Base-by-base conservation (phyloP, 2,888 invertebrate genomes). In the Callyntrura sp. region DNA sequence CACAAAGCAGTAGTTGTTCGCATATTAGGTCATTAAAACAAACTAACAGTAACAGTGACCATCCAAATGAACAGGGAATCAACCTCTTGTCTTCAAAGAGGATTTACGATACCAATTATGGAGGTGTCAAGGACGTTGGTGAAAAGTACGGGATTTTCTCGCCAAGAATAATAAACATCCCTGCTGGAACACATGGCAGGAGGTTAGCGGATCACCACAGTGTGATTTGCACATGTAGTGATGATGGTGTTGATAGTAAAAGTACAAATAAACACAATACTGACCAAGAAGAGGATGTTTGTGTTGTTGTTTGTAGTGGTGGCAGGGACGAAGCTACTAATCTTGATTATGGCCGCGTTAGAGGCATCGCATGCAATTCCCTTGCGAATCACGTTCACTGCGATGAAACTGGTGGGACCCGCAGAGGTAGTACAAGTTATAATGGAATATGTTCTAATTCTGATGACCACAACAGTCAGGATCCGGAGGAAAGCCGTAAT, bases 151-250 rank as follows among this genome's bases (percentile, higher is more conserved):
- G 48, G 12, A 62, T 85, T 25, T 78, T 85, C 51, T 85, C 85
- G n/a, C 85, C 85, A 62, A 76, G 51, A 78, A 85, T 78, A 85
- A 78, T 85, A 85, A 85, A 85, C 85, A 78, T 78, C 60, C n/a
- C 73, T 51, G n/a, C n/a, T n/a, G 70, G 73, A 57, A 68, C 83
- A 48, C 70, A 68, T 28, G 62, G 51, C 14, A 76, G 17, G n/a
- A 65, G 45, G 8, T 78, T 78, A 85, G 78, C 78, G 25, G 78
- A 85, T 48, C 78, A 78, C 17, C 6, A 65, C n/a, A 9, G 9
- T 62, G 23, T 45, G 14, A 23, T 88, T 84, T 86, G 90, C 87
- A 85, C 90, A 51, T 83, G 70, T 76, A 48, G n/a, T n/a, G n/a
- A n/a, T n/a, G n/a, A n/a, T n/a, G n/a, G n/a, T n/a, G n/a, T n/a